These are phyloP conservation scores for Platerodrilus igneus DNA, from an alignment of 2,888 invertebrate species.

Conservation along the genomic window DNA sequence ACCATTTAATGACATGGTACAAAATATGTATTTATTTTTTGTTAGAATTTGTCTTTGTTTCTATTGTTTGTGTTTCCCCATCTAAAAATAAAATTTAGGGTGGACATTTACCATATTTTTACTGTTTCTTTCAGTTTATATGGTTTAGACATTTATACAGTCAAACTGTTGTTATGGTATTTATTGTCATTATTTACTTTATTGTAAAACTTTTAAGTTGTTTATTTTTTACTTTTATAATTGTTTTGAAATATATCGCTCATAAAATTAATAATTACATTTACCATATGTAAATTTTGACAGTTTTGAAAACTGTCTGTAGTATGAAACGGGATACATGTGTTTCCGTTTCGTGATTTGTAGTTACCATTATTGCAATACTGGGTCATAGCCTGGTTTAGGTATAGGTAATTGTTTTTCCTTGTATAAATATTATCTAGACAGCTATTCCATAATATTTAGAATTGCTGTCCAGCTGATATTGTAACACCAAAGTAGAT, in stretches of 20 bases:
- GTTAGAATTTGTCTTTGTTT: conserved; percentile 50
- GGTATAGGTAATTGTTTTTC: conserved; percentile 49
- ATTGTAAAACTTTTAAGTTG: conserved; percentile 46
- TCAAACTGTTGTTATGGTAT: conserved; percentile 43
- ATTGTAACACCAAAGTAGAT: conserved; percentile 42
- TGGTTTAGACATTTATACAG: conserved; percentile 41
- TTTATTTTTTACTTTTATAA: conserved; percentile 50
- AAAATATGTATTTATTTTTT: conserved; percentile 49
- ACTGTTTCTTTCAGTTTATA: conserved; percentile 44
- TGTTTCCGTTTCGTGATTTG: conserved; percentile 26
- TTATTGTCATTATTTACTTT: conserved; percentile 45
- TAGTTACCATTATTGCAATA: conserved; percentile 50
- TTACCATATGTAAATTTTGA: conserved; percentile 37
- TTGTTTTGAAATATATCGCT: conserved; percentile 43
- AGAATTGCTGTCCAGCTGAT: conserved; percentile 20
- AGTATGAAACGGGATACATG: conserved; percentile 11
- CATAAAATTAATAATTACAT: conserved; percentile 38
- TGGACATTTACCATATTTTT: conserved; percentile 45
- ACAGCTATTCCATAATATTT: conserved; percentile 35
- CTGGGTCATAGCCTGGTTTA: conserved; percentile 44
- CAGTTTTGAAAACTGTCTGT: conserved; percentile 22
- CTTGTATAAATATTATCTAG: conserved; percentile 43
- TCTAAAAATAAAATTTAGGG: conserved; percentile 39
- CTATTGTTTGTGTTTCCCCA: conserved; percentile 49
- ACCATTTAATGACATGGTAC: conserved; percentile 50